phyloP scores from a whole-genome alignment of 92 coral and sea anemone species.

The Epizoanthus ramosus region DNA sequence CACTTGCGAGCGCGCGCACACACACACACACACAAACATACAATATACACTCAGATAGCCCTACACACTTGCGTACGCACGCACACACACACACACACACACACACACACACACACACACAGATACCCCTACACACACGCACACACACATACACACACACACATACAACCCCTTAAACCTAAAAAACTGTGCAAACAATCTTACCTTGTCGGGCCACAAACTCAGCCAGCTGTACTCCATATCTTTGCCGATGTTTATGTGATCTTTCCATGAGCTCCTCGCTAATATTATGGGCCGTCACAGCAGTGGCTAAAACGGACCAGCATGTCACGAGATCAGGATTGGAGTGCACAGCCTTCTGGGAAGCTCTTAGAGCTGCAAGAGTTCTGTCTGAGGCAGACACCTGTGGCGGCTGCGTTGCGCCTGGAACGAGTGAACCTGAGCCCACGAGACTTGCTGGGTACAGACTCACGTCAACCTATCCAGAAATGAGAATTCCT shows the following conservation, averaged over 20 bases:
- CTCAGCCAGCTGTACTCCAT: constrained; percentile 74
- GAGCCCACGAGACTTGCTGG: constrained; percentile 77
- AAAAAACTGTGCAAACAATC: neutral
- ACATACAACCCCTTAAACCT: no score
- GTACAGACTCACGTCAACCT: constrained; percentile 53
- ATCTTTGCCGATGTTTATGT: constrained; percentile 34
- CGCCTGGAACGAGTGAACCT: constrained; percentile 59
- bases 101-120: no score
- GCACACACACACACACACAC: no score
- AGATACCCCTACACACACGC: no score
- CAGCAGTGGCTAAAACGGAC: constrained; percentile 86
- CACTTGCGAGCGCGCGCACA: no score
- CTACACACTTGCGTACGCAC: no score
- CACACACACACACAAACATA: no score
- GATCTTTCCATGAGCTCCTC: constrained; percentile 38
- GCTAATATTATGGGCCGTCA: constrained; percentile 67
- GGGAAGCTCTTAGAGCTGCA: constrained; percentile 74
- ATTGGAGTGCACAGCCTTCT: constrained; percentile 89
- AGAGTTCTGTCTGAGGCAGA: constrained; percentile 58
- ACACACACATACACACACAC: no score
- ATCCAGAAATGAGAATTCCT: neutral
- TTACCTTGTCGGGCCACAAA: constrained; percentile 73
- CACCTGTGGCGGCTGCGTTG: constrained; percentile 25
- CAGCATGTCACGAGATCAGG: constrained; percentile 85
- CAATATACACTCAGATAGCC: no score